Evolutionary conservation across 2,888 invertebrate genomes (phyloP), one percentile per base, ranked within the genome.

Genomic region (Allophyes oxyacanthae): DNA sequence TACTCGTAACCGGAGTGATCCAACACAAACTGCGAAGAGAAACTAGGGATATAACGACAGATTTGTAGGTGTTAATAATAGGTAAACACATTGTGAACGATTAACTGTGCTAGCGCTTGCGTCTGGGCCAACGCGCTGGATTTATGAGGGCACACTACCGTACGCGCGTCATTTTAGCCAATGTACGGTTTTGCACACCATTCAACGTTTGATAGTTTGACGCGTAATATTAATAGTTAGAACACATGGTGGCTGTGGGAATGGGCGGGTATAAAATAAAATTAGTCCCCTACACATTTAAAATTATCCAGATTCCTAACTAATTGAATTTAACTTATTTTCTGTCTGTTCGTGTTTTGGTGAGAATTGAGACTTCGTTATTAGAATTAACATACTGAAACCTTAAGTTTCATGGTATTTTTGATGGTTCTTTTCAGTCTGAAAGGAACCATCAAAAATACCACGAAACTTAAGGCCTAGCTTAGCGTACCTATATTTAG

Each of bases 51-150:
- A 67, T 78, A 80, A 78, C 75, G 77, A 82, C 73, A 78, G 72
- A 70, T 67, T 72, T 75, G 71, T 79, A 75, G 69, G 75, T 76
- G 72, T 76, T 81, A 79, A 81, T 79, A 79, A 79, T 81, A 81
- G 78, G 72, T 78, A 78, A 81, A 80, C 78, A 84, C 63, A 79
- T 75, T 78, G 75, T 74, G 68, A 75, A 53, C 64, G 72, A 79
- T 80, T 81, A 81, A 81, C 77, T 77, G 20, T 4, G 75, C 74
- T 65, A 59, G 65, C 20, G 75, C 74, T 65, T 60, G 65, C 69
- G 72, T 79, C 77, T 79, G 83, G 65, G 71, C 75, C 64, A 70
- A 54, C 60, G 64, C 44, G 60, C 46, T 55, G 48, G 61, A 81
- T 82, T 82, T 80, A 78, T 64, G 77, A 72, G 62, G 53, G 59